Conservation (phyloP, 2,113 vertebrate genomes). For the Podarcis muralis region DNA sequence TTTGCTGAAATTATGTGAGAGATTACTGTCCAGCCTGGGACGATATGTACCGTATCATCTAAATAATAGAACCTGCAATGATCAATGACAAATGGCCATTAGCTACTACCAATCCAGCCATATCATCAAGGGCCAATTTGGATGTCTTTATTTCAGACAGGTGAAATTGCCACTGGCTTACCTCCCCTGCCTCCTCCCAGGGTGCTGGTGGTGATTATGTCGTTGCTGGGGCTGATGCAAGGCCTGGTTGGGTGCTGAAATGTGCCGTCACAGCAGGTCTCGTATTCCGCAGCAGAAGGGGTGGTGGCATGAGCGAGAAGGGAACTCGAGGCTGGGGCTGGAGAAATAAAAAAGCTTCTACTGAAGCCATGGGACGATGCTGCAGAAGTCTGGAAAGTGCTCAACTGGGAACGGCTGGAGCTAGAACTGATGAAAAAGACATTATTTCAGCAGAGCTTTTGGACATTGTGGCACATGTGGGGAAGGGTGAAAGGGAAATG, state of each 20-base stretch:
- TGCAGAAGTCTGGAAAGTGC: neutral
- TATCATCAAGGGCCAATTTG: slow-evolving; percentile 29
- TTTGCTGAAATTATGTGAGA: slow-evolving; percentile 60
- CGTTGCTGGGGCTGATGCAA: neutral
- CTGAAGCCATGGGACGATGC: too few relatives aligned
- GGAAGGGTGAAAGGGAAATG: too few relatives aligned
- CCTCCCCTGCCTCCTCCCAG: neutral
- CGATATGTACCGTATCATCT: slow-evolving; percentile 49
- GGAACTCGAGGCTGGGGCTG: neutral
- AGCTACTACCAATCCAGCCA: slow-evolving; percentile 2
- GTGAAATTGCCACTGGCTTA: slow-evolving; percentile 17
- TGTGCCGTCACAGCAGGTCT: neutral
- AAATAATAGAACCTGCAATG: slow-evolving; percentile 49
- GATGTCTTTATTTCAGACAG: slow-evolving; percentile 51
- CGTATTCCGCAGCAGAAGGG: neutral
- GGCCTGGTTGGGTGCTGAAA: neutral
- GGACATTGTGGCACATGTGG: neutral
- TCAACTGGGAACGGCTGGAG: too few relatives aligned
- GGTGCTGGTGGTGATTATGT: neutral
- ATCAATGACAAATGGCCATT: slow-evolving; percentile 54
- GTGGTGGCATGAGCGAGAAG: too few relatives aligned
- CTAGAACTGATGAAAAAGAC: neutral
- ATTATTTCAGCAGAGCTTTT: neutral
- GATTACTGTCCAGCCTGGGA: slow-evolving; percentile 36
- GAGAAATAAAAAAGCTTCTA: neutral